Percentiles rank a stretch among this genome's conserved stretches.
These are phyloP conservation scores for Trichogramma pretiosum DNA, from an alignment of 1,140 invertebrate species.

Conservation along the genomic window DNA sequence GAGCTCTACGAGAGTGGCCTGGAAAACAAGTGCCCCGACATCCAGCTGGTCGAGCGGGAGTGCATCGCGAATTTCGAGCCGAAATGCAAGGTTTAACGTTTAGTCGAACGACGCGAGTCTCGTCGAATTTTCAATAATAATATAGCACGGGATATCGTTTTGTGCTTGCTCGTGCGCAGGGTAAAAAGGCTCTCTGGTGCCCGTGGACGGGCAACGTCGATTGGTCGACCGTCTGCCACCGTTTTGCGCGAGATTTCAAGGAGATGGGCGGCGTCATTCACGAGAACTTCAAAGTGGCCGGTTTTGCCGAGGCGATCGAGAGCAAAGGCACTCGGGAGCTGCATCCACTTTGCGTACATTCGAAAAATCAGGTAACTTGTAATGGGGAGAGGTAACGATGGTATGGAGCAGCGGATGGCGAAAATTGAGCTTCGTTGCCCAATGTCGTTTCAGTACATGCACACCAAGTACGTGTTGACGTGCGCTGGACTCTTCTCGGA, in stretches of 20 bases:
- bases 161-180: too few species aligned
- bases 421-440: conserved; percentile 2
- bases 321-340: conserved; percentile 20
- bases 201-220: conserved; percentile 96
- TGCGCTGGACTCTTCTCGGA: conserved; percentile 93
- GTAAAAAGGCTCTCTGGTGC: conserved; percentile 90
- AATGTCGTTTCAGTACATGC: conserved; percentile 49
- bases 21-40: conserved; percentile 78
- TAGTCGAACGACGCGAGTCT: neutral
- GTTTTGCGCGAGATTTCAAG: conserved; percentile 78
- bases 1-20: conserved; percentile 73
- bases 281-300: conserved; percentile 65
- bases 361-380: too few species aligned
- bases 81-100: conserved; percentile 62
- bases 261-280: conserved; percentile 68
- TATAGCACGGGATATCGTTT: conserved; percentile 52
- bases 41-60: conserved; percentile 66
- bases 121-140: neutral
- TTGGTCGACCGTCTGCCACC: conserved; percentile 73
- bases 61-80: conserved; percentile 82
- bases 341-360: conserved; percentile 28
- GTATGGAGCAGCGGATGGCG: neutral
- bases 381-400: conserved; percentile 21
- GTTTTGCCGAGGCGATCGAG: conserved; percentile 48
- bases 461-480: conserved; percentile 76